Evolutionary conservation across 1,140 invertebrate genomes (phyloP).

Genomic region (Mizuhopecten yessoensis): DNA sequence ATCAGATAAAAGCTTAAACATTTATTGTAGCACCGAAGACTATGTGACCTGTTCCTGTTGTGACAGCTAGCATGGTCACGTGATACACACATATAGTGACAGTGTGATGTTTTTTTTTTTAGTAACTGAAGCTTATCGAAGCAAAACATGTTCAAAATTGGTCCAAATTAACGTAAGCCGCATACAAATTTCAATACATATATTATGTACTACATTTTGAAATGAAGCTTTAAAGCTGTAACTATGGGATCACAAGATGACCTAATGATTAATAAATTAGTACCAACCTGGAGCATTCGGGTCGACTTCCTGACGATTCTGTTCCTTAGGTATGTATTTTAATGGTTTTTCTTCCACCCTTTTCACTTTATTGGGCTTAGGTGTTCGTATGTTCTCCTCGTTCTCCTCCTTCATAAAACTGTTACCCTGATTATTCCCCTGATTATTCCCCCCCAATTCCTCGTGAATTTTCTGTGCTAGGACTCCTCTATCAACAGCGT

Average conservation of each 20-base stretch:
- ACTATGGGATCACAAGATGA: no score
- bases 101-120: no score
- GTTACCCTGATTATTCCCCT: slow-evolving; percentile 47
- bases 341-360: slow-evolving; percentile 43
- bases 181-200: no score
- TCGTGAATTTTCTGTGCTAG: slow-evolving; percentile 58
- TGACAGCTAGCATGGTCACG: background rate
- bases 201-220: no score
- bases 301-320: slow-evolving; percentile 47
- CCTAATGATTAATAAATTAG: no score
- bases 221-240: no score
- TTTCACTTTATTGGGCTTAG: slow-evolving; percentile 36
- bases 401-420: slow-evolving; percentile 41
- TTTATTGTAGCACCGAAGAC: background rate
- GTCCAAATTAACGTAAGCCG: no score
- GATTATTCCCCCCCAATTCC: slow-evolving; percentile 48
- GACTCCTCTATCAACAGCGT: background rate
- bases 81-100: background rate
- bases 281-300: slow-evolving; percentile 70
- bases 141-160: no score
- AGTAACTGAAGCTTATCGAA: no score
- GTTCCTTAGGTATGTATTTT: slow-evolving; percentile 51
- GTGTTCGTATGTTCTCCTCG: slow-evolving; percentile 40
- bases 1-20: background rate
- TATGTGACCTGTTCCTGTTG: background rate